phyloP scores from a whole-genome alignment of 2,888 invertebrate genomes.

The Oxytorus armatus region DNA sequence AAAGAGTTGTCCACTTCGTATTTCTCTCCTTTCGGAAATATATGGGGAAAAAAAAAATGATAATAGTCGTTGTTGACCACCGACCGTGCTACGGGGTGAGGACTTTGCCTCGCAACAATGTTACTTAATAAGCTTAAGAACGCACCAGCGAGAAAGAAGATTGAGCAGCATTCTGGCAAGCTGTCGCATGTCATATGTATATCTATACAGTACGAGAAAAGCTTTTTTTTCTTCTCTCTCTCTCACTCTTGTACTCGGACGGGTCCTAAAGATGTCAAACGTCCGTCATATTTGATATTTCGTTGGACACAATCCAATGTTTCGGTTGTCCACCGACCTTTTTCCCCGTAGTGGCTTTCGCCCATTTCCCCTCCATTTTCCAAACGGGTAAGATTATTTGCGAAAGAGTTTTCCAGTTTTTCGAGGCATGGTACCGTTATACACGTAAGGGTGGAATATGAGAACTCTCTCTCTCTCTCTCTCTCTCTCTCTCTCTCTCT shows the following conservation, averaged over 20 bases:
- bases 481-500: background rate
- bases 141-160: constrained; percentile 80
- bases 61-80: constrained; percentile 71
- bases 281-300: constrained; percentile 82
- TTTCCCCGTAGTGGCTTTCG: constrained; percentile 23
- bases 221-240: constrained; percentile 21
- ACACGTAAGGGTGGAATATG: background rate
- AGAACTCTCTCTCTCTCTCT: constrained; percentile 23
- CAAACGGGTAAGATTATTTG: constrained; percentile 77
- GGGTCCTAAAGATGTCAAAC: constrained; percentile 81
- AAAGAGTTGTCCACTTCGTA: constrained; percentile 71
- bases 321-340: constrained; percentile 53
- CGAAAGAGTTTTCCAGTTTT: constrained; percentile 80
- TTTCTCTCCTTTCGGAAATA: constrained; percentile 44
- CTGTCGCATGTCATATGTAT: constrained; percentile 58
- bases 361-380: constrained; percentile 48
- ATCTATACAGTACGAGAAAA: constrained; percentile 1
- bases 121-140: constrained; percentile 84
- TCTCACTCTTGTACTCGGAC: constrained; percentile 34
- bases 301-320: constrained; percentile 68
- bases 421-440: constrained; percentile 74
- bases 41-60: constrained; percentile 26
- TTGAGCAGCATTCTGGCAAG: constrained; percentile 63
- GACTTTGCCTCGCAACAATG: constrained; percentile 78
- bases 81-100: constrained; percentile 69